Base-by-base conservation (phyloP, 1,140 invertebrate species). In the Drosophila seguyi region DNA sequence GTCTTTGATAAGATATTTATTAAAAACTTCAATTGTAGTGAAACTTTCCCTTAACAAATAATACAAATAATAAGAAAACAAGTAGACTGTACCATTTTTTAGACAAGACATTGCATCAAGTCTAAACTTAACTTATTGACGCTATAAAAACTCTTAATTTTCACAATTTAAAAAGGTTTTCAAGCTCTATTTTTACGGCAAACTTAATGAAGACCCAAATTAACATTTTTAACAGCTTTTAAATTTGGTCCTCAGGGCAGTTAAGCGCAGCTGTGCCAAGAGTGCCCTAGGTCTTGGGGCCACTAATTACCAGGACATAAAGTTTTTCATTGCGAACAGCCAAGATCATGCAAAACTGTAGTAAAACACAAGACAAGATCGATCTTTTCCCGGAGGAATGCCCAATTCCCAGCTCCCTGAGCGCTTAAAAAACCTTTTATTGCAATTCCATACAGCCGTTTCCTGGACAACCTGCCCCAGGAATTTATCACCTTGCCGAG, bases 401-500 rank as follows among this genome's bases (percentile, higher is more conserved):
- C 7, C 16, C 67, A 65, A 34, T 16, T 27, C 18, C 18, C 67
- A 68, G 31, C 11, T 27, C 16, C 16, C 36, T 6, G 10, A 38
- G n/a, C 14, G 13, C 27, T 16, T 66, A 66, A 50, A 48, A 50
- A 20, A 25, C 58, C 65, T 41, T 42, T 42, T 8, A 25, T 58
- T 36, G 45, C 31, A 34, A 60, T 52, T 20, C 20, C 27, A 61
- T 31, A 56, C 13, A 47, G 14, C 22, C 41, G 45, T 31, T 66
- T 47, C 14, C 48, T 57, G 50, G 63, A 42, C 34, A 58, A 16
- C 52, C 67, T 29, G 36, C 22, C 11, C 69, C 22, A 50, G 53
- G 53, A 73, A 73, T 73, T 73, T 73, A 72, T 73, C 68, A 72
- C 68, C 68, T 72, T 38, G 52, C 52, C 36, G 44, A 50, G 41